Evolutionary conservation across 2,113 vertebrate genomes (phyloP).

Genomic region (Cinclus mexicanus): DNA sequence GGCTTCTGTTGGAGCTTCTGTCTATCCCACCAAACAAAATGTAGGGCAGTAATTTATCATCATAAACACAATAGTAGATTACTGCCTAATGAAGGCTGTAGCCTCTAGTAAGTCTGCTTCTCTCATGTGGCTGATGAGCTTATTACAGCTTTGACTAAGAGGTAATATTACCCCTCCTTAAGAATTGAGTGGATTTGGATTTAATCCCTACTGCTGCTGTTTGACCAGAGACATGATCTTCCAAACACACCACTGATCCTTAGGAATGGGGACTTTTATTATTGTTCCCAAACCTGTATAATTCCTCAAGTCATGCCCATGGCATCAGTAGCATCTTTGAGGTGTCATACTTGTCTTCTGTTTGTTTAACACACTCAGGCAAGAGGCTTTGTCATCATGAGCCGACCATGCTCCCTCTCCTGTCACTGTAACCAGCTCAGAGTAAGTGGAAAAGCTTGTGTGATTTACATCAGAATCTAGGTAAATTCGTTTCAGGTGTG

Average conservation of each 20-base stretch:
- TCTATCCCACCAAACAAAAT: neutral
- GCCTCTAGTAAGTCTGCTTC: neutral
- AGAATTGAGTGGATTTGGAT: conserved; percentile 32
- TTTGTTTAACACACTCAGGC: neutral
- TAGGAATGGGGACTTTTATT: neutral
- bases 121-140: conserved; percentile 35
- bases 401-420: neutral
- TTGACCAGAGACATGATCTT: conserved; percentile 6
- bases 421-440: neutral
- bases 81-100: neutral
- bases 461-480: neutral
- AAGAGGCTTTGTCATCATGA: neutral
- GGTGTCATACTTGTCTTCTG: neutral
- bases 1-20: neutral
- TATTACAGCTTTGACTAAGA: conserved; percentile 49
- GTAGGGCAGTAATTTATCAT: neutral
- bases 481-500: neutral
- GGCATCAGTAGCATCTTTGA: neutral
- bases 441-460: neutral
- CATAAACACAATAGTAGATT: neutral
- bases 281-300: neutral
- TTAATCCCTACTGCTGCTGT: conserved; percentile 16
- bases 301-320: neutral
- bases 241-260: neutral
- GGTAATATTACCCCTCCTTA: conserved; percentile 35